Base-by-base conservation (phyloP, 2,888 invertebrate genomes). In the Cynaeus angustus region DNA sequence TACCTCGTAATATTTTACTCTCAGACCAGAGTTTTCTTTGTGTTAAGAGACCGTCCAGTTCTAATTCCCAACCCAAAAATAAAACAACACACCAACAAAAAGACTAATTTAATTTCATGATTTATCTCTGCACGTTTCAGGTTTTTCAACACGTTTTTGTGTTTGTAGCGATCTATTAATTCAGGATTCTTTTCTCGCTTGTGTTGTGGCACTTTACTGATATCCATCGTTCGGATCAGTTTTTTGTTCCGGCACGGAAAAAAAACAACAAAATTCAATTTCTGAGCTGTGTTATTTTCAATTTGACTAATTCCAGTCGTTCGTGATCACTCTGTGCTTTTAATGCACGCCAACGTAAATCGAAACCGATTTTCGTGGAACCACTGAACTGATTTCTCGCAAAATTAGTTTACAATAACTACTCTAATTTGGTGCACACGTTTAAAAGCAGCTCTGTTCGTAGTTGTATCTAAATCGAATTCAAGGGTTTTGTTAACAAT, bases 81-180 rank as follows among this genome's bases (percentile, higher is more conserved):
- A 50, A 50, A 50, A 50, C 30, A 26, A 50, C 28, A 28, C 50
- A 10, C 28, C 13, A 7, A 16, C 46, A 46, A 50, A 50, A 50
- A 50, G 30, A 10, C 50, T 50, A 50, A 50, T 50, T 30, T 50
- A 50, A 50, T 50, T 50, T 50, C 50, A 50, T 30, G 50, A 50
- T 50, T 50, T 50, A 50, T 50, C 50, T 28, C 28, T 1, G 50
- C 50, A 50, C 50, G 50, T 50, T 28, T 28, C 28, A 3, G 26
- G 30, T 50, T 50, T 50, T 50, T 50, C 30, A 50, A 26, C 28
- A 28, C 10, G 28, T 50, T 50, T 26, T 50, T 50, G 10, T 50
- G 50, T 26, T 1, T 13, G 46, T 8, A 12, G 41, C 46, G 14
- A 46, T 46, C 46, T 46, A 46, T 46, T 46, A 46, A 46, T 46